Base-by-base conservation (phyloP, 2,113 vertebrate species). In the Lampris megalopsis region DNA sequence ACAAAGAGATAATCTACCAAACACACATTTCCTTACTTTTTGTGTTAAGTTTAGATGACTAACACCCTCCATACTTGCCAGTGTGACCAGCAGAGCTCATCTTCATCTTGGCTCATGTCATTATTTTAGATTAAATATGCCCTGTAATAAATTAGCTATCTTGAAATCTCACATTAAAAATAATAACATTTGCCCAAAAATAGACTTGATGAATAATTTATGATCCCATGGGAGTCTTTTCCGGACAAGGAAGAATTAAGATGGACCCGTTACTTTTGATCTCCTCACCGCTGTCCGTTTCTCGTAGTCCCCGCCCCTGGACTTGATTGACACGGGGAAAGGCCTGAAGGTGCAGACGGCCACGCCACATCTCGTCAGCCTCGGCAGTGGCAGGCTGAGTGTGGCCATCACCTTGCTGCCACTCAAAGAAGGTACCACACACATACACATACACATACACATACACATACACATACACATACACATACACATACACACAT, bases 321-420 rank as follows among this genome's bases (percentile, higher is more conserved):
- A 95, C 64, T 74, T 95, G 85, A 93, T 94, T 24, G 93, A 95
- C 88, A 95, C 93, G 0, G 94, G 94, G 48, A 95, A 95, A 63
- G 91, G 91, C 2, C 63, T 95, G 75, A 95, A 95, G 81, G 90
- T 95, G 72, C 94, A 95, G 74, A 94, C 94, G 0, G 86, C 90
- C 10, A 63, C 79, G 0, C 95, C 95, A 56, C 95, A 95, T 77
- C 92, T 95, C 56, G 95, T 95, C 62, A 95, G 95, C 73, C 88
- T 95, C 59, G 95, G 95, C 43, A 95, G 95, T 3, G 94, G 95
- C 9, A 92, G 95, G 35, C 92, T 95, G 24, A 95, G 95, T 64
- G 89, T 95, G 24, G 95, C 95, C 3, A 94, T 95, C 75, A 95
- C 94, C 35, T 69, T 95, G 73, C 87, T 95, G 66, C 95, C 95